Evolutionary conservation across 2,113 vertebrate genomes (phyloP).

Genomic region (Montifringilla adamsi): DNA sequence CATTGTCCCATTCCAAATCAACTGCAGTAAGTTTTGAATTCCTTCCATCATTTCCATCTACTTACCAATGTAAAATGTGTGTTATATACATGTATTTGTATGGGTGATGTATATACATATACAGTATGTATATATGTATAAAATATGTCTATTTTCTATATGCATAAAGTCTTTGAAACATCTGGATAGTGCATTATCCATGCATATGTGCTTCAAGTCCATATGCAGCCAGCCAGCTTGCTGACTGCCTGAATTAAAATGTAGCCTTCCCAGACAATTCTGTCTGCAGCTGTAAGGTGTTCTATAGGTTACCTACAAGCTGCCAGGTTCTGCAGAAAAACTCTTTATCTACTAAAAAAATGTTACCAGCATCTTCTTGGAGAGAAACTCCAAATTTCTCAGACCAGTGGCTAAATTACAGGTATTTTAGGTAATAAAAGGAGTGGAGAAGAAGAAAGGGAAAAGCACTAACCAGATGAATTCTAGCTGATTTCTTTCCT

Average conservation of each 20-base stretch:
- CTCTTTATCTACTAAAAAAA: background rate
- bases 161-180: background rate
- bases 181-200: conserved; percentile 22
- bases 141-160: background rate
- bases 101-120: background rate
- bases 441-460: background rate
- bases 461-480: background rate
- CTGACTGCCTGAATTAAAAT: conserved; percentile 11
- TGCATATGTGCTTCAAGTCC: background rate
- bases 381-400: background rate
- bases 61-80: background rate
- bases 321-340: conserved; percentile 9
- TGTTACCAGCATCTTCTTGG: background rate
- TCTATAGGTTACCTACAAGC: background rate
- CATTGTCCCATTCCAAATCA: background rate
- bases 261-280: background rate
- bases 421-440: background rate
- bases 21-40: background rate
- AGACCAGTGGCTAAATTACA: background rate
- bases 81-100: background rate
- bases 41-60: background rate
- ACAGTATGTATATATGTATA: background rate
- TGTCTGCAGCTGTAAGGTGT: background rate
- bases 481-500: background rate
- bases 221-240: background rate